Evolutionary conservation across 2,113 vertebrate species (phyloP), one percentile per base, ranked within the genome.

Genomic region (Labeo rohita): DNA sequence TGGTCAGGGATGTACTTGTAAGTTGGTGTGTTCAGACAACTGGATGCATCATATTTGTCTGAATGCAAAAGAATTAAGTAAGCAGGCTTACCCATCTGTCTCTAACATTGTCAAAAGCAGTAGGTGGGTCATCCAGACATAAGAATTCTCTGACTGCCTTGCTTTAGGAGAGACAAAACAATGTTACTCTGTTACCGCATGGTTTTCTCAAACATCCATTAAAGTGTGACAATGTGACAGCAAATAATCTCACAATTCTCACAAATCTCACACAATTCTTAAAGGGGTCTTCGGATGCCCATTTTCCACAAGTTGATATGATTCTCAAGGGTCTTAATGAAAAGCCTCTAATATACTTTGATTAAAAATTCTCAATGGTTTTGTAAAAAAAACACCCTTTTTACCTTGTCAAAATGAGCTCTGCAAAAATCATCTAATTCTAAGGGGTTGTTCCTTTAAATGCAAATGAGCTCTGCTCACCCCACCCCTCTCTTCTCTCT

Each of bases 61-160:
- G 13, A 81, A 85, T 36, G 9, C 23, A 18, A 12, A n/a, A 56
- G 0, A 28, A 18, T 13, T 68, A 45, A 80, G 23, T 47, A 45
- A 61, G 3, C 83, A 45, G 21, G 95, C 95, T 96, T 93, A 98
- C 96, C 94, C 96, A 95, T 92, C 95, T 97, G 91, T 98, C 96
- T 90, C 97, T 97, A 86, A 97, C 92, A 89, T 96, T 97, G 93
- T 97, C 97, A 93, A 97, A 97, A 10, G 95, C 95, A 89, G 95
- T 93, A 0, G 93, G 96, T n/a, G 95, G 94, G 86, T 97, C 96
- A 87, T 96, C 96, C 93, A 97, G 93, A 94, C 96, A 96, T 90
- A 98, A 93, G 90, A 98, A 97, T 88, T 94, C 93, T 90, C 96
- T 95, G 87, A 98, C 95, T 84, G 94, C 92, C 89, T 96, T 92